phyloP scores from a whole-genome alignment of 2,797 vertebrate genomes.

The Sitta carolinensis region DNA sequence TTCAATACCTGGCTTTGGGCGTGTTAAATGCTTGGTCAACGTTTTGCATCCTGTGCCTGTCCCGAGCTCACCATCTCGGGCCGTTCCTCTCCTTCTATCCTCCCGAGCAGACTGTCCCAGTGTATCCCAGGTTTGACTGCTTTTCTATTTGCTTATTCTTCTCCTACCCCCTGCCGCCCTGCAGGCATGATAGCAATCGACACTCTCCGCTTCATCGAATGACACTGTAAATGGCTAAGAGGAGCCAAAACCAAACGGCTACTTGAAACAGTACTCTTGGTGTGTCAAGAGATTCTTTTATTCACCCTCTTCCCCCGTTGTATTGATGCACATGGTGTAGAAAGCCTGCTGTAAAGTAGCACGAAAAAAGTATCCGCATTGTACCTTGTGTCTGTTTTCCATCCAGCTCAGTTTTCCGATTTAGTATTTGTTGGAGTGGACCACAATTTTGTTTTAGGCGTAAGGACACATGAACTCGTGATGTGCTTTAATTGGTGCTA shows the following conservation, averaged over 20 bases:
- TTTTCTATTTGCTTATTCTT: background rate
- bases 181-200: rapidly evolving
- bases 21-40: background rate
- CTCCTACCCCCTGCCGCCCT: background rate
- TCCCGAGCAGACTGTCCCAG: rapidly evolving
- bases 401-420: background rate
- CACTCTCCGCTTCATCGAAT: rapidly evolving
- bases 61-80: background rate
- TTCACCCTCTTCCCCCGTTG: background rate
- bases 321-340: too few species aligned
- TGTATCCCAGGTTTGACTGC: too few species aligned
- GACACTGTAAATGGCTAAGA: rapidly evolving
- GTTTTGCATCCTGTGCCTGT: too few species aligned
- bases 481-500: background rate
- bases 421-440: background rate
- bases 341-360: background rate
- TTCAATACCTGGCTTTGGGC: background rate
- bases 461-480: rapidly evolving
- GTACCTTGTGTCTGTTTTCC: background rate
- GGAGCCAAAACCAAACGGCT: background rate
- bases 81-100: background rate
- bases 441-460: rapidly evolving
- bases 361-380: rapidly evolving
- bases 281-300: background rate
- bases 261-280: background rate